phyloP scores from a whole-genome alignment of 1,140 invertebrate species.

The Drosophila willistoni region DNA sequence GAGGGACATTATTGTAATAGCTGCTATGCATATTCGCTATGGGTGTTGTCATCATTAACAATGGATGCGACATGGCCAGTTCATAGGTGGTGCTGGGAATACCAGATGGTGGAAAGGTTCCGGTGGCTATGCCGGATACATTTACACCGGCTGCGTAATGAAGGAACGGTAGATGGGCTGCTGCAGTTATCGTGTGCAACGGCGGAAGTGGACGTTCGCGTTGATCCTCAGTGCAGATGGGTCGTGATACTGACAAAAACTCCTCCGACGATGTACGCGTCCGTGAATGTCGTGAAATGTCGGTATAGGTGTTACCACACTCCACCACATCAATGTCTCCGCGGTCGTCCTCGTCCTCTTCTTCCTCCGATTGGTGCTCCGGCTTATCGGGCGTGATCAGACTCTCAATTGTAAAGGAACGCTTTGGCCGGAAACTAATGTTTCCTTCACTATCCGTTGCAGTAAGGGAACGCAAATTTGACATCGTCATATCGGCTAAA shows the following conservation, averaged over 20 bases:
- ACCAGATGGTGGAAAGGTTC: conserved; percentile 42
- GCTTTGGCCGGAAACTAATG: conserved; percentile 83
- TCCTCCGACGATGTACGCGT: conserved; percentile 51
- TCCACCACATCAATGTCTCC: conserved; percentile 68
- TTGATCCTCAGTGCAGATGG: conserved; percentile 45
- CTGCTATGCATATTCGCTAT: conserved; percentile 63
- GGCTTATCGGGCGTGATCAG: conserved; percentile 89
- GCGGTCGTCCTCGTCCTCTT: conserved; percentile 61
- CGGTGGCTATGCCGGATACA: conserved; percentile 47
- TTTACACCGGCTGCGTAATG: conserved; percentile 67
- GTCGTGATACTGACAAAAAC: conserved; percentile 38
- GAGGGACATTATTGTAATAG: conserved; percentile 67
- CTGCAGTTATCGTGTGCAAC: conserved; percentile 69
- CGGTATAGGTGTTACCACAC: conserved; percentile 41
- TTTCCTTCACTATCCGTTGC: conserved; percentile 51
- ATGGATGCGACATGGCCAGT: conserved; percentile 67
- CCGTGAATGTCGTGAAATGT: conserved; percentile 37
- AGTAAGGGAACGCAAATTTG: conserved; percentile 73
- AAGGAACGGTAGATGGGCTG: conserved; percentile 67
- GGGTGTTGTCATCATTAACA: conserved; percentile 70
- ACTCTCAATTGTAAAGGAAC: conserved; percentile 93
- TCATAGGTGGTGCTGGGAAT: conserved; percentile 59
- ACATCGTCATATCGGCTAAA: conserved; percentile 83
- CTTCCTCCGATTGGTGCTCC: conserved; percentile 54
- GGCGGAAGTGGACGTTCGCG: conserved; percentile 66